Evolutionary conservation across 2,888 invertebrate genomes (phyloP).

Genomic region (Orthosia cruda): DNA sequence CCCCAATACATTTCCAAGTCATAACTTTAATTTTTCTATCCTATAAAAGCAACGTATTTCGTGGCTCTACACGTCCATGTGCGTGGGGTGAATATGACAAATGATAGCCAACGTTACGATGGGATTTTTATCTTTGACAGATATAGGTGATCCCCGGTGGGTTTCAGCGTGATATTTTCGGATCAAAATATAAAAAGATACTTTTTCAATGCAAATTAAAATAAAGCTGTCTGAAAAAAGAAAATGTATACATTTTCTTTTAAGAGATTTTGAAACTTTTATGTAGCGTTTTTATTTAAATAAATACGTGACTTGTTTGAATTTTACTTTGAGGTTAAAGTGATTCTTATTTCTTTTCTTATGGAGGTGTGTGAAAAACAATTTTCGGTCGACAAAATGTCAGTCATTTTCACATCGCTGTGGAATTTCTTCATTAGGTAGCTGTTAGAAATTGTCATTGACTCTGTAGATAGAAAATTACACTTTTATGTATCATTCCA

Average conservation of each 20-base stretch:
- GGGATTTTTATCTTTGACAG: conserved; percentile 70
- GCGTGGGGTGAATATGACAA: conserved; percentile 65
- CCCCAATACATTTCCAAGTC: neutral
- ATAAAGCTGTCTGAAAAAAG: conserved; percentile 7
- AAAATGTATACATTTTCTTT: too few species aligned
- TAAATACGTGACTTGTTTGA: conserved; percentile 29
- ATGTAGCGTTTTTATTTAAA: conserved; percentile 20
- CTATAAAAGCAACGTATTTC: conserved; percentile 9
- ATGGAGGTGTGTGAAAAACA: conserved; percentile 19
- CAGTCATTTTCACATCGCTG: conserved; percentile 29
- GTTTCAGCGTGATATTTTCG: conserved; percentile 59
- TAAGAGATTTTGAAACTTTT: conserved; percentile 11
- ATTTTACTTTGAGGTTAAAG: conserved; percentile 2
- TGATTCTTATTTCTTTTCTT: conserved; percentile 16
- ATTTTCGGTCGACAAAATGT: conserved; percentile 36
- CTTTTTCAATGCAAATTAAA: conserved; percentile 14
- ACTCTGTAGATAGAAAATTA: conserved; percentile 26
- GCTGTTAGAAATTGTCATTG: conserved; percentile 23
- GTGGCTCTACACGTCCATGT: conserved; percentile 32
- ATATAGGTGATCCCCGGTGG: conserved; percentile 67
- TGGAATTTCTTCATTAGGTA: conserved; percentile 47
- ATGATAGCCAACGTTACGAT: conserved; percentile 68
- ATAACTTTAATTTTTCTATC: neutral
- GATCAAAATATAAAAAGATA: conserved; percentile 51
- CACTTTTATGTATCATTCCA: conserved; percentile 28